Evolutionary conservation across 1,140 invertebrate genomes (phyloP).

Genomic region (Hyposmocoma kahamanoa): DNA sequence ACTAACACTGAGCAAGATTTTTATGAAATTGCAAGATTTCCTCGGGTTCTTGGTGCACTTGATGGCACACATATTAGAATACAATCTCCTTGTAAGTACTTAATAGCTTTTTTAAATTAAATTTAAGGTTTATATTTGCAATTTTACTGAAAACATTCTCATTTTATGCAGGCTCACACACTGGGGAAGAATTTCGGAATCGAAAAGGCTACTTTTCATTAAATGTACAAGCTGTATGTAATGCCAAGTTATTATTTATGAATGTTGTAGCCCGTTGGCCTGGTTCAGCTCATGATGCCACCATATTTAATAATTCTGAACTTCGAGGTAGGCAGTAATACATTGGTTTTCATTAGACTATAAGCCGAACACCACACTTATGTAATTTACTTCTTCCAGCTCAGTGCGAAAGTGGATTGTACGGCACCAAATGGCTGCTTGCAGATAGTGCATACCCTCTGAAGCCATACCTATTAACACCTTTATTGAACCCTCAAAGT

Average conservation of each 20-base stretch:
- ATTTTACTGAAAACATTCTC: background rate
- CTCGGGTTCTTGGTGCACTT: constrained; percentile 51
- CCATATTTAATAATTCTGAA: constrained; percentile 35
- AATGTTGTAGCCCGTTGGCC: constrained; percentile 56
- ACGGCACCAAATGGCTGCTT: background rate
- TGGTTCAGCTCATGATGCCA: constrained; percentile 38
- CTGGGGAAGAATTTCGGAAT: constrained; percentile 55
- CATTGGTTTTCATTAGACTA: constrained; percentile 15
- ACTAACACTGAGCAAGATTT: constrained; percentile 12
- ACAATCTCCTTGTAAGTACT: constrained; percentile 18
- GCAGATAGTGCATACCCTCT: background rate
- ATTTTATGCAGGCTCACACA: constrained; percentile 23
- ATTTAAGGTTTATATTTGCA: background rate
- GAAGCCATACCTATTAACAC: background rate
- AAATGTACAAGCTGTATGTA: constrained; percentile 58
- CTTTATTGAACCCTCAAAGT: background rate
- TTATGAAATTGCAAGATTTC: constrained; percentile 29
- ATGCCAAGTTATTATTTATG: constrained; percentile 37
- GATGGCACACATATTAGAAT: constrained; percentile 58
- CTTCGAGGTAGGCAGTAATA: background rate
- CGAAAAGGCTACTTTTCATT: constrained; percentile 55
- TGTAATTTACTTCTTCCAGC: background rate
- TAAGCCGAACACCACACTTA: background rate
- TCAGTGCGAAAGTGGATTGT: background rate
- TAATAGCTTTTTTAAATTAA: background rate